phyloP scores from a whole-genome alignment of 2,113 vertebrate genomes.

The Cichladusa arquata region DNA sequence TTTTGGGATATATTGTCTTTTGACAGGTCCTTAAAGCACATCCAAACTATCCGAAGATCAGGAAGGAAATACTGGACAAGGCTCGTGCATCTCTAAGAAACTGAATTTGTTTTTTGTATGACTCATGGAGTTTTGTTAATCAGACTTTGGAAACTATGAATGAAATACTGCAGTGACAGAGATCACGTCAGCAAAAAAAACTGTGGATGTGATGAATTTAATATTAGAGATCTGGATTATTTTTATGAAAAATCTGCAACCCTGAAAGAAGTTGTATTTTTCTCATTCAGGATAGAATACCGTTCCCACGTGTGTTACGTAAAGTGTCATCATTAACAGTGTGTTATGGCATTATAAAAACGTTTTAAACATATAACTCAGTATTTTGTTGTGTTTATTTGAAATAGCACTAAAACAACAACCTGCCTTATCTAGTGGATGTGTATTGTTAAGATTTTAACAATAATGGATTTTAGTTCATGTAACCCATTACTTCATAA shows the following conservation, averaged over 20 bases:
- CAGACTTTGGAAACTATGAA: not conserved
- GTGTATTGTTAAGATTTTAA: not conserved
- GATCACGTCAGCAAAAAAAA: not conserved
- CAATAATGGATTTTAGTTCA: not conserved
- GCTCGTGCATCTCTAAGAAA: constrained; percentile 86
- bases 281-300: constrained; percentile 13
- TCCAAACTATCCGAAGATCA: constrained; percentile 94
- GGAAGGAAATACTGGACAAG: constrained; percentile 97
- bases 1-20: constrained; percentile 18
- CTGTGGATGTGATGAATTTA: not conserved
- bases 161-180: not conserved
- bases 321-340: not conserved
- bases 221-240: not conserved
- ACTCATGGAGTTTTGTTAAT: not conserved
- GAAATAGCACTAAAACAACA: not conserved
- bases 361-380: not conserved
- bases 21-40: constrained; percentile 87
- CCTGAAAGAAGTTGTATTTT: not conserved
- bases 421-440: not conserved
- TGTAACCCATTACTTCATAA: not conserved
- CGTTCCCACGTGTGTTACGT: not conserved
- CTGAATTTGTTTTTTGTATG: constrained; percentile 49
- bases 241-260: not conserved
- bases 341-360: not conserved
- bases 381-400: not conserved